Evolutionary conservation across 2,113 vertebrate genomes (phyloP).

Genomic region (Grammomys dolichurus): DNA sequence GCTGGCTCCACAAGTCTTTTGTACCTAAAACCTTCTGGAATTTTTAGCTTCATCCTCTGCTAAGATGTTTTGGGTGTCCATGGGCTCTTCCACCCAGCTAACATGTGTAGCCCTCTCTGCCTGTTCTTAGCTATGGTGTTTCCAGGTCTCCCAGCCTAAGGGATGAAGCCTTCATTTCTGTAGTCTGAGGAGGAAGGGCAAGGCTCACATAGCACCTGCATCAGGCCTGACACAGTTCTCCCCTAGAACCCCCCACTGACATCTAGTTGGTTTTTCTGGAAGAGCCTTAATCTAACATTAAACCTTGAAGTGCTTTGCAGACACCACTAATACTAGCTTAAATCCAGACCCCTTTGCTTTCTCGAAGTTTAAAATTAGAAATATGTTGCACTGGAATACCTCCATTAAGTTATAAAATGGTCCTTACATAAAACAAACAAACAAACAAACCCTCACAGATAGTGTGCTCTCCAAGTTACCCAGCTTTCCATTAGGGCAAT

Average conservation of each 20-base stretch:
- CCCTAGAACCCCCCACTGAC: neutral
- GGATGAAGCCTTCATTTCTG: neutral
- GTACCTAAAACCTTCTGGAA: neutral
- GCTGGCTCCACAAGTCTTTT: neutral
- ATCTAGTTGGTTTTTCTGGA: neutral
- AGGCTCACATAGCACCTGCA: neutral
- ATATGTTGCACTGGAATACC: neutral
- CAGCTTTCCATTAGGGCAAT: neutral
- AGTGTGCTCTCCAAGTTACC: neutral
- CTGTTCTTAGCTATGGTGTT: neutral
- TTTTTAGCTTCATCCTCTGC: neutral
- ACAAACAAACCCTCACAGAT: no score
- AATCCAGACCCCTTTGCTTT: conserved; percentile 34
- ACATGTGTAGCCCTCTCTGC: neutral
- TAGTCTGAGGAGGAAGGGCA: neutral
- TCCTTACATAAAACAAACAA: neutral
- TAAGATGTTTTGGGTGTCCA: neutral
- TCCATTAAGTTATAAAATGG: neutral
- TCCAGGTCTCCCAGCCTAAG: neutral
- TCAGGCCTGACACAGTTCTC: neutral
- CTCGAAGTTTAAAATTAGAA: conserved; percentile 47
- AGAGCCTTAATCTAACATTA: conserved; percentile 8
- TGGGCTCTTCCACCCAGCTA: neutral
- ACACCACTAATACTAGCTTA: neutral
- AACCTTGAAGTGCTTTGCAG: conserved; percentile 13